Base-by-base conservation (phyloP, 2,113 vertebrate genomes). In the Seriola rivoliana region DNA sequence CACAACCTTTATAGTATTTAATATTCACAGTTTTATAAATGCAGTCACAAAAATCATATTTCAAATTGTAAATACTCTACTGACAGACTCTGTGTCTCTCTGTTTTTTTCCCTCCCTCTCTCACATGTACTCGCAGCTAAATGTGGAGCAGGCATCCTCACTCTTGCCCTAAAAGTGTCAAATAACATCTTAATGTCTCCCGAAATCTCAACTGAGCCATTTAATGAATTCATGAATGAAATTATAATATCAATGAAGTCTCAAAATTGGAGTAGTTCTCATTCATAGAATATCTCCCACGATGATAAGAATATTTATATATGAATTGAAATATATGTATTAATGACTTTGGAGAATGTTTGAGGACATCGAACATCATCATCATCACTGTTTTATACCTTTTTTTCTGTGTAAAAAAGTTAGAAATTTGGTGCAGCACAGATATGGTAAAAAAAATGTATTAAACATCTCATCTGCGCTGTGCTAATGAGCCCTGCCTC, bases 141-240 rank as follows among this genome's bases (percentile, higher is more conserved):
- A 78, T 81, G 46, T 46, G 58, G 59, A 71, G 70, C n/a, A 63
- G 34, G 65, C 67, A 8, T 87, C 59, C 73, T 84, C 48, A 1
- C n/a, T 57, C 55, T 75, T 85, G 84, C 55, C 71, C 86, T 84
- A 59, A 88, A 91, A 81, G 66, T 86, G 85, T 89, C 88, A 93
- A 76, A 85, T 74, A 89, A 48, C 55, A 42, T 86, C 82, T 80
- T 71, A 50, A 84, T 70, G 50, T 76, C 57, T 88, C 46, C 13
- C 10, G 6, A 62, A 85, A 78, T 60, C 79, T 71, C 71, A 71
- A 63, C 79, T 73, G 80, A 57, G 62, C n/a, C 32, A 23, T 84
- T 80, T 71, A 59, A 65, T 78, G 66, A 84, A 84, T 89, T 82
- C 71, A 82, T 79, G 81, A 88, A 85, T 85, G 38, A 71, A 85